Conservation (phyloP, 92 coral and sea anemone species). For the Epizoanthus stellaris region DNA sequence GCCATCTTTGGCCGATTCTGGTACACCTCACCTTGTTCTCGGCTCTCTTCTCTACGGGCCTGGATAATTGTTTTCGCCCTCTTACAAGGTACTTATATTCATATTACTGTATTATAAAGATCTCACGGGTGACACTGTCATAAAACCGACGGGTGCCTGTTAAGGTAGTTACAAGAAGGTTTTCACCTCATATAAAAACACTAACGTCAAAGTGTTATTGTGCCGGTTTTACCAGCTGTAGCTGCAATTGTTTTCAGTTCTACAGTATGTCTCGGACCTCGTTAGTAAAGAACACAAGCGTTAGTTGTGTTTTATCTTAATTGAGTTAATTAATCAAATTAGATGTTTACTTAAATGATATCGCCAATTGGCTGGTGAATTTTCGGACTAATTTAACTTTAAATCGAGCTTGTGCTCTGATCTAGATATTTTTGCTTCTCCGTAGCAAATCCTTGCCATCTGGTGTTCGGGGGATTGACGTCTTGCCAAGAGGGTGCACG, state of each 20-base stretch:
- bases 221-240: neutral
- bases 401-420: neutral
- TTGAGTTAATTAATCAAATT: constrained; percentile 26
- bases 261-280: neutral
- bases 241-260: neutral
- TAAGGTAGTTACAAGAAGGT: neutral
- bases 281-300: neutral
- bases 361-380: neutral
- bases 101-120: constrained; percentile 1
- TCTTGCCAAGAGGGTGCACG: constrained; percentile 22
- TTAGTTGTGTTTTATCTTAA: neutral
- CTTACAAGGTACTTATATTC: constrained; percentile 40
- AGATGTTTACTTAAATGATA: neutral
- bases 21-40: neutral
- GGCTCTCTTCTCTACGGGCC: constrained; percentile 1
- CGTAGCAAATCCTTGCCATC: constrained; percentile 1
- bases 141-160: constrained; percentile 16
- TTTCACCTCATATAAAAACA: neutral
- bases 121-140: constrained; percentile 26
- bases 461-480: neutral
- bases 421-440: neutral
- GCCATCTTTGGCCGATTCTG: constrained; percentile 20
- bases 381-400: neutral
- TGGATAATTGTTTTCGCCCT: constrained; percentile 29
- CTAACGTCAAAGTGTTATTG: neutral